Base-by-base conservation (phyloP, 2,888 invertebrate species). In the Pomacea canaliculata region DNA sequence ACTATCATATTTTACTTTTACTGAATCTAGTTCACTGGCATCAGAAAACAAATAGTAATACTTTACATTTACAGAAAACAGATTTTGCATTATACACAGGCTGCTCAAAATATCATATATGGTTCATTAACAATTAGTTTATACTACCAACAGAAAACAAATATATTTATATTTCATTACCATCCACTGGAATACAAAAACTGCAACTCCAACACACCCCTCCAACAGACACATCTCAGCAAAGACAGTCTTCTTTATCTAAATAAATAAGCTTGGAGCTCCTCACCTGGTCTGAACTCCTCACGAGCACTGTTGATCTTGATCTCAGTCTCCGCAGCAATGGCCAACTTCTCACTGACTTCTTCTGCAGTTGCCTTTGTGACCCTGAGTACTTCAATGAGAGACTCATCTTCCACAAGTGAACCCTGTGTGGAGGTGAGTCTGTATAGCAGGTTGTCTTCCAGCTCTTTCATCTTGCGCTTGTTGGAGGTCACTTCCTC, bases 401-500 rank as follows among this genome's bases (percentile, higher is more conserved):
- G 92, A 23, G 97, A 97, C 91, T 98, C 98, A 85, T 98, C 98
- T 85, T 98, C 98, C 0, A 98, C 98, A 77, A 98, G 92, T 0
- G 97, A 97, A 0, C 97, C 98, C 91, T 96, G 94, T 0, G 97
- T 96, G 4, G 97, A 97, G 71, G 97, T 97, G 73, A 98, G 92
- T n/a, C 97, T 94, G 86, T 95, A 95, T 19, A 98, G 92, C 71
- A 98, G 92, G 90, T 97, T 98, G 76, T 96, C 96, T 91, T 98
- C 98, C 19, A 98, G 92, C 88, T 97, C 96, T 91, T 98, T 97
- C 96, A 98, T 98, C 84, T 96, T 95, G 79, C 96, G 93, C 91
- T 98, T 98, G 92, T 98, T 98, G 88, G 95, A 96, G 94, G 98
- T 96, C 0, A 98, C 98, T 4, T 97, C 97, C 91, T 97, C 97